Evolutionary conservation across 2,888 invertebrate genomes (phyloP).

Genomic region (Hofmannophila pseudospretella): DNA sequence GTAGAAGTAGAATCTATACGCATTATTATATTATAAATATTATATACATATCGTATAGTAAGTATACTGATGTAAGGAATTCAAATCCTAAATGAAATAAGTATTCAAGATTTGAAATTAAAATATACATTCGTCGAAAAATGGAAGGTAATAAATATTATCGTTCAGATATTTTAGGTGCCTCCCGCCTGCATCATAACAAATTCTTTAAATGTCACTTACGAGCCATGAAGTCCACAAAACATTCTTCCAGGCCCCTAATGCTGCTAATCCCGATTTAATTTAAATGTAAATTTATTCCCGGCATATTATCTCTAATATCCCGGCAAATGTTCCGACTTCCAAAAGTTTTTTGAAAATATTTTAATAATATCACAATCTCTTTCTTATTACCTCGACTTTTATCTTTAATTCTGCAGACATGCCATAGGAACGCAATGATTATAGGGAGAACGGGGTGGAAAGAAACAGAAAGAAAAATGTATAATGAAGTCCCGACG

Average conservation of each 20-base stretch:
- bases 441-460: slow-evolving; percentile 43
- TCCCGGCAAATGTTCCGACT: slow-evolving; percentile 35
- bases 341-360: slow-evolving; percentile 33
- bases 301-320: slow-evolving; percentile 44
- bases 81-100: too few relatives aligned
- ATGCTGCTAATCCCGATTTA: slow-evolving; percentile 47
- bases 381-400: slow-evolving; percentile 41
- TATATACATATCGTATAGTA: too few relatives aligned
- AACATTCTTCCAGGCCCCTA: slow-evolving; percentile 28
- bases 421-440: slow-evolving; percentile 48
- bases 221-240: slow-evolving; percentile 5
- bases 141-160: too few relatives aligned
- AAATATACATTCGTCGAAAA: too few relatives aligned
- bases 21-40: too few relatives aligned
- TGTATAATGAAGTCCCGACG: slow-evolving; percentile 52
- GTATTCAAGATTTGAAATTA: too few relatives aligned
- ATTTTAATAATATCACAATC: slow-evolving; percentile 52
- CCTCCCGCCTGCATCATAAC: too few relatives aligned
- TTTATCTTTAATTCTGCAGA: slow-evolving; percentile 56
- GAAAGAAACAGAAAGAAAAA: slow-evolving; percentile 43
- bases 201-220: background rate
- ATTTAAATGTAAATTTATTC: slow-evolving; percentile 52
- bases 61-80: too few relatives aligned
- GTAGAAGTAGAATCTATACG: too few relatives aligned
- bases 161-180: too few relatives aligned